phyloP scores from a whole-genome alignment of 2,797 vertebrate species.

The Melanotaenia maccullochi region DNA sequence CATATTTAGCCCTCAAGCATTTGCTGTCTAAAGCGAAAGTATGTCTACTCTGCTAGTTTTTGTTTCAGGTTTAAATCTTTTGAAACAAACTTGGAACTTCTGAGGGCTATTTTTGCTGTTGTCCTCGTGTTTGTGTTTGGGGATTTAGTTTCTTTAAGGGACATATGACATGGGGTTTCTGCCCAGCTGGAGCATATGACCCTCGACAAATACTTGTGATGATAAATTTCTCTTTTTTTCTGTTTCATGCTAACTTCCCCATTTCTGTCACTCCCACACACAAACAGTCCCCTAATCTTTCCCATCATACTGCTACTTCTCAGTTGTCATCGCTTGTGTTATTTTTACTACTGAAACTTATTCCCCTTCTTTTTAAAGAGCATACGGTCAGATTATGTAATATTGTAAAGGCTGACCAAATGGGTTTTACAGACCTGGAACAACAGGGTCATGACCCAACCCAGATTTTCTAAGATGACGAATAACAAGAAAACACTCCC shows the following conservation, averaged over 20 bases:
- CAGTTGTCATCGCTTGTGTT: slow-evolving; percentile 32
- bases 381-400: neutral
- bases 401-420: neutral
- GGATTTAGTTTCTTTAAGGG: slow-evolving; percentile 52
- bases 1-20: neutral
- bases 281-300: slow-evolving; percentile 48
- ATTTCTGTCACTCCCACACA: slow-evolving; percentile 39
- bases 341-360: slow-evolving; percentile 4
- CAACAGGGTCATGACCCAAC: neutral
- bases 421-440: neutral
- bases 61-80: neutral
- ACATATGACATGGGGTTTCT: slow-evolving; percentile 45
- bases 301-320: slow-evolving; percentile 38
- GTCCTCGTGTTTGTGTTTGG: neutral
- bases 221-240: slow-evolving; percentile 39
- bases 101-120: slow-evolving; percentile 7
- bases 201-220: slow-evolving; percentile 6
- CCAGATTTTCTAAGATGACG: neutral
- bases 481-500: neutral
- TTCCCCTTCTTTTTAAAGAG: neutral
- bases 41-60: neutral
- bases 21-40: neutral
- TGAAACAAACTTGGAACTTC: slow-evolving; percentile 18
- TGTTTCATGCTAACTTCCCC: slow-evolving; percentile 56
- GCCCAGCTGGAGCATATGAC: slow-evolving; percentile 45